phyloP scores from a whole-genome alignment of 2,888 invertebrate genomes.

The Octonoba sinensis region DNA sequence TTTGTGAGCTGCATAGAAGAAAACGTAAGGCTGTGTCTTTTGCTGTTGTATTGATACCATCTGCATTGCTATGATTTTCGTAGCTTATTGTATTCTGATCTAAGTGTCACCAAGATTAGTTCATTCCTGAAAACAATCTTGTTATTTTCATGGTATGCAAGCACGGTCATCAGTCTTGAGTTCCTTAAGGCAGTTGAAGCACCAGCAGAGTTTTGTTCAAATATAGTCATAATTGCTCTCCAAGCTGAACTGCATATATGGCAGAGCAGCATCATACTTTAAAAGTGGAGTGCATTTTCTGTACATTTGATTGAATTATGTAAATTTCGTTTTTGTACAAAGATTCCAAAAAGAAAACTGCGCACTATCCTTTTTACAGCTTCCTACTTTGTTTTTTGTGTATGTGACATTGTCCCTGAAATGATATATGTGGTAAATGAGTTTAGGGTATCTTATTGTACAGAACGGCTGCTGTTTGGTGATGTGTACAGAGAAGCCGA shows the following conservation, averaged over 20 bases:
- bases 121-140: slow-evolving; percentile 43
- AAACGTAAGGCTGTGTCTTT: slow-evolving; percentile 36
- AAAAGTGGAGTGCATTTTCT: slow-evolving; percentile 47
- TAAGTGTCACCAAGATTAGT: slow-evolving; percentile 48
- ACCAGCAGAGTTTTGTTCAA: slow-evolving; percentile 47
- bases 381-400: slow-evolving; percentile 55
- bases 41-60: slow-evolving; percentile 20
- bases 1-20: slow-evolving; percentile 43
- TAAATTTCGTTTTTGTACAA: slow-evolving; percentile 64
- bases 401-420: slow-evolving; percentile 53
- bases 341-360: slow-evolving; percentile 53
- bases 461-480: slow-evolving; percentile 58
- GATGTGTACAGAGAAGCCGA: slow-evolving; percentile 51
- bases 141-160: slow-evolving; percentile 50
- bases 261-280: slow-evolving; percentile 34
- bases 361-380: slow-evolving; percentile 57
- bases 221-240: slow-evolving; percentile 55
- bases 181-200: slow-evolving; percentile 56
- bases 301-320: slow-evolving; percentile 60
- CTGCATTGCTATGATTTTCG: slow-evolving; percentile 31
- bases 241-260: slow-evolving; percentile 49
- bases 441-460: slow-evolving; percentile 56
- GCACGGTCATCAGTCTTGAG: slow-evolving; percentile 61
- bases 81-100: slow-evolving; percentile 44
- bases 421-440: slow-evolving; percentile 44